Evolutionary conservation across 1,140 invertebrate genomes (phyloP).

Genomic region (Parapsyche elsis): DNA sequence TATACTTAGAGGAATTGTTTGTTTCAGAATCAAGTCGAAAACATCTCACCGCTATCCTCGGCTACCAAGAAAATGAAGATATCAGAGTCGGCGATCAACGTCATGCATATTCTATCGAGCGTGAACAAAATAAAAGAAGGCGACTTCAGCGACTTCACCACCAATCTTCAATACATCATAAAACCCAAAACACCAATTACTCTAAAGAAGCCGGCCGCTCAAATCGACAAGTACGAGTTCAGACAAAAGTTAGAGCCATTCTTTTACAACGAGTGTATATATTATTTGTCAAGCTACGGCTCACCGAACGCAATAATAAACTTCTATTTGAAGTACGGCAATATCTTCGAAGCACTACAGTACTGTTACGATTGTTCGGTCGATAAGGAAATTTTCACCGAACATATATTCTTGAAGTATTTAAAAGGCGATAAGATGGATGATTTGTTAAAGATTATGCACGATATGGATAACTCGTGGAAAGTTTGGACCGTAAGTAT

Average conservation of each 20-base stretch:
- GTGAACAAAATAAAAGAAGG: conserved; percentile 69
- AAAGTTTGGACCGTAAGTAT: conserved; percentile 73
- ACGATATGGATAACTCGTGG: conserved; percentile 71
- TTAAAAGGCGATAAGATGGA: conserved; percentile 72
- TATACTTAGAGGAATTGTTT: conserved; percentile 6
- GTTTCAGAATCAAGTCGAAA: conserved; percentile 63
- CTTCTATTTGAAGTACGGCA: conserved; percentile 76
- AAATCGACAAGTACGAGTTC: conserved; percentile 56
- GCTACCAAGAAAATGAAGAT: conserved; percentile 65
- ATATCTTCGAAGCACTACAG: conserved; percentile 70
- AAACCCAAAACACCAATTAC: conserved; percentile 59
- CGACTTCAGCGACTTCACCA: conserved; percentile 66
- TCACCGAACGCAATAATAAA: conserved; percentile 74
- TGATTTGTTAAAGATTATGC: conserved; percentile 72
- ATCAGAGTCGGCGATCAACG: conserved; percentile 69
- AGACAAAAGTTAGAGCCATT: conserved; percentile 64
- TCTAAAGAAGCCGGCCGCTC: conserved; percentile 58
- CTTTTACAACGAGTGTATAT: conserved; percentile 78
- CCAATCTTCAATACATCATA: conserved; percentile 59
- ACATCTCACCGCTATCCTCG: conserved; percentile 60
- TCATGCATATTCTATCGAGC: conserved; percentile 69
- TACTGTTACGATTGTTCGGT: conserved; percentile 75
- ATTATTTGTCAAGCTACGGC: conserved; percentile 79
- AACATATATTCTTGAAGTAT: conserved; percentile 74
- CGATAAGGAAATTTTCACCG: conserved; percentile 75